A percentile compares a stretch with the other conserved stretches of the same genome.
phyloP scores from a whole-genome alignment of 2,888 invertebrate species.

The Megamerina dolium region DNA sequence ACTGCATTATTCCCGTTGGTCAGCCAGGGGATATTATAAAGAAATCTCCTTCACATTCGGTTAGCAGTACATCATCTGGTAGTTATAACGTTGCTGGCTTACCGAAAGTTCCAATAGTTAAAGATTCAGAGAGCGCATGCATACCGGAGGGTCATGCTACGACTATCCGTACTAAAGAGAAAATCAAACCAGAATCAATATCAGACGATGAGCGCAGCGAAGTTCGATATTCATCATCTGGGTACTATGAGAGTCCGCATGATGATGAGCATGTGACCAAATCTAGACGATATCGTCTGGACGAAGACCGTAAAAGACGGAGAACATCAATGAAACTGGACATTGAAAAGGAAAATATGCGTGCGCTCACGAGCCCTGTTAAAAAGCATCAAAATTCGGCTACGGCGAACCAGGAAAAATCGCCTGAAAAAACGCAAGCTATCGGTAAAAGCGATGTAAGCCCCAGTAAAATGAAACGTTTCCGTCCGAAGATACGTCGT shows the following conservation, averaged over 20 bases:
- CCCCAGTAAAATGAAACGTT: conserved; percentile 47
- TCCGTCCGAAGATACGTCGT: conserved; percentile 48
- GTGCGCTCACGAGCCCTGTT: conserved; percentile 50
- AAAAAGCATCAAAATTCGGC: conserved; percentile 30
- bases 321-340: conserved; percentile 74
- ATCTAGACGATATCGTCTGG: conserved; percentile 53
- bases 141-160: conserved; percentile 18
- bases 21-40: conserved; percentile 25
- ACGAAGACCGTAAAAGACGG: conserved; percentile 65
- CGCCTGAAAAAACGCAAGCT: conserved; percentile 36
- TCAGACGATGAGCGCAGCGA: conserved; percentile 66
- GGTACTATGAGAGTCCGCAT: conserved; percentile 68
- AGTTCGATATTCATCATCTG: conserved; percentile 64
- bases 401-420: conserved; percentile 26
- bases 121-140: conserved; percentile 20
- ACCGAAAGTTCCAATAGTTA: conserved; percentile 27
- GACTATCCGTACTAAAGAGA: conserved; percentile 6
- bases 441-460: conserved; percentile 38
- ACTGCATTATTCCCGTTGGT: conserved; percentile 17
- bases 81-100: conserved; percentile 53
- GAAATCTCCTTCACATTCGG: conserved; percentile 53
- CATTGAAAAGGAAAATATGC: conserved; percentile 58
- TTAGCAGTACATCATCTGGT: conserved; percentile 56
- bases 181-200: conserved; percentile 54
- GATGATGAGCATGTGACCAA: conserved; percentile 53